Base-by-base conservation (phyloP, 2,113 vertebrate species). In the Camelus dromedarius region DNA sequence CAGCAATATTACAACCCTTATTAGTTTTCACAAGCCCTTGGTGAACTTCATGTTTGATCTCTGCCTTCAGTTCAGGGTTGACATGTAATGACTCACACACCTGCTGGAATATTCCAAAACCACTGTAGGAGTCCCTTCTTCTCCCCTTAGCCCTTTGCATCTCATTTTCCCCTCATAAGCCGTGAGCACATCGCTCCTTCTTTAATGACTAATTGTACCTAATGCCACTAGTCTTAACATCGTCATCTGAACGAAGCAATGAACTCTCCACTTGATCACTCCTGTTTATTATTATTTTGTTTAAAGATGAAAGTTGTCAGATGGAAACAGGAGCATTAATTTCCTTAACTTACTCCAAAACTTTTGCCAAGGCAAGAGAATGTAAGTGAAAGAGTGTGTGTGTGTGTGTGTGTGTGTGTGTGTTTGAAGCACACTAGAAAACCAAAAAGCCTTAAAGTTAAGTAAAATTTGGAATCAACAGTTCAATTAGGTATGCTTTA, bases 401-500 rank as follows among this genome's bases (percentile, higher is more conserved):
- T 42, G 5, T 22, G 32, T n/a, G 12, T 58, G 20, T 46, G 1
- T 28, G 28, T 13, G n/a, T 38, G 50, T n/a, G 66, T 54, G 13
- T 42, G 32, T 16, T 30, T 67, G 50, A 64, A 50, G 60, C 5
- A 60, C 69, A 62, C 28, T 50, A 69, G n/a, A 28, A 76, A 54
- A 76, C 64, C 58, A 62, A n/a, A 90, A 91, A 79, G 6, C 26
- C 72, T 76, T 84, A 32, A 75, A 75, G 11, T 82, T 52, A 56
- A 77, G 75, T 58, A 56, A 64, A 77, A 84, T 67, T 72, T 95
- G 66, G 88, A 87, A 64, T 77, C 64, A 77, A 32, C 69, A 46
- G 94, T 97, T 93, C 67, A 91, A 72, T 95, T 56, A 89, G 92
- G 75, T 85, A 83, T 42, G 75, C 60, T 96, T 75, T 84, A 91